These are phyloP conservation scores for Hipposideros armiger DNA, from an alignment of 2,113 vertebrate species.

Conservation along the genomic window DNA sequence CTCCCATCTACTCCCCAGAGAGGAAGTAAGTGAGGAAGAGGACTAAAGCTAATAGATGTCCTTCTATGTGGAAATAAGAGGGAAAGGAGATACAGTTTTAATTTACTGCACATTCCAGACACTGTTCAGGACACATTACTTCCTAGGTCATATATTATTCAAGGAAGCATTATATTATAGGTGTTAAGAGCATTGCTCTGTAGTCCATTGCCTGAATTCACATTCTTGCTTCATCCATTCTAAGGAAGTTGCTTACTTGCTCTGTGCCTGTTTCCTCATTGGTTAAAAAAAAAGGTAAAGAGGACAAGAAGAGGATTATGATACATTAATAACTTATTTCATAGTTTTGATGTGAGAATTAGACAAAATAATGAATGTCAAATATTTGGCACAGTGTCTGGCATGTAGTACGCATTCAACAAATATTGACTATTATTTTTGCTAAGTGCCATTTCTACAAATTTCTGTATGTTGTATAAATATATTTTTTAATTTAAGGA, in stretches of 20 bases:
- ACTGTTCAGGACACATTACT: not conserved
- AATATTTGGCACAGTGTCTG: not conserved
- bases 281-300: not conserved
- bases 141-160: not conserved
- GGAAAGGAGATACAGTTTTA: not conserved
- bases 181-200: not conserved
- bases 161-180: not conserved
- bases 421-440: not conserved
- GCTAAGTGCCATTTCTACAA: not conserved
- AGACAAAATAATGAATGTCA: not conserved
- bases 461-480: not conserved
- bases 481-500: not conserved
- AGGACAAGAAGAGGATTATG: not conserved
- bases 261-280: not conserved
- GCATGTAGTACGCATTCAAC: not conserved
- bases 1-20: not conserved
- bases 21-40: not conserved
- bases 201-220: not conserved
- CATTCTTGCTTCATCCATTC: not conserved
- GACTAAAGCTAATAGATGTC: not conserved
- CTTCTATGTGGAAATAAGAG: not conserved
- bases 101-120: not conserved
- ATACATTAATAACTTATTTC: not conserved
- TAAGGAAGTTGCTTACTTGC: not conserved
- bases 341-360: not conserved